Evolutionary conservation across 2,113 vertebrate species (phyloP), one percentile per base, ranked within the genome.

Genomic region (Mirza zaza): DNA sequence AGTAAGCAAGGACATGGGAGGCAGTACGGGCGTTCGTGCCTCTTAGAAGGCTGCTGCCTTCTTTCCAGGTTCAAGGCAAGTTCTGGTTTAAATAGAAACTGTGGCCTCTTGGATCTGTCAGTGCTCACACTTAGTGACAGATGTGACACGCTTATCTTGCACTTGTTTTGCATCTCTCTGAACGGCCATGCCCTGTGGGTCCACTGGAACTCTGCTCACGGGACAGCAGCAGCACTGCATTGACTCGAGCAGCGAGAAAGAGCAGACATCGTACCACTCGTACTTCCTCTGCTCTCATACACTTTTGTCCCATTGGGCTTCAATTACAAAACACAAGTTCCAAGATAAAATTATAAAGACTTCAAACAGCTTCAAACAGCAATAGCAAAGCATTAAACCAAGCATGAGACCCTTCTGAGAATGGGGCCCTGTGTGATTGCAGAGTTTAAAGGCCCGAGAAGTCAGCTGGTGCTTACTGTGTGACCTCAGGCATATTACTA

Each of bases 261-360:
- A 50, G 57, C 1, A 65, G 36, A 59, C 5, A 36, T 23, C 32
- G 1, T 18, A 2, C 32, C 3, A 1, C 14, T 34, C 36, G 3
- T 5, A 25, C 9, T 18, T 55, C 9, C 11, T 57, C 67, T 36
- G 23, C 34, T 83, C 36, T 42, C 7, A 57, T 15, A 75, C 34
- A 80, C 48, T 85, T 1, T 32, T 70, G 10, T 82, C 77, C n/a
- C 57, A 6, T 0, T 39, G 63, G 55, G 8, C 36, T 83, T 87
- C 36, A 55, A 34, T 71, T 70, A 80, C 8, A 70, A 77, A 76
- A 42, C 68, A 80, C 48, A 67, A 23, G 52, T 75, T 79, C 65
- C 81, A 39, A 52, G 36, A 73, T 48, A 70, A 87, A 65, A 75
- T 57, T n/a, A 87, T 25, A 52, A 73, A 88, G 48, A 55, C 63